Conservation (phyloP, 2,113 vertebrate species). For the Sinocyclocheilus anshuiensis region DNA sequence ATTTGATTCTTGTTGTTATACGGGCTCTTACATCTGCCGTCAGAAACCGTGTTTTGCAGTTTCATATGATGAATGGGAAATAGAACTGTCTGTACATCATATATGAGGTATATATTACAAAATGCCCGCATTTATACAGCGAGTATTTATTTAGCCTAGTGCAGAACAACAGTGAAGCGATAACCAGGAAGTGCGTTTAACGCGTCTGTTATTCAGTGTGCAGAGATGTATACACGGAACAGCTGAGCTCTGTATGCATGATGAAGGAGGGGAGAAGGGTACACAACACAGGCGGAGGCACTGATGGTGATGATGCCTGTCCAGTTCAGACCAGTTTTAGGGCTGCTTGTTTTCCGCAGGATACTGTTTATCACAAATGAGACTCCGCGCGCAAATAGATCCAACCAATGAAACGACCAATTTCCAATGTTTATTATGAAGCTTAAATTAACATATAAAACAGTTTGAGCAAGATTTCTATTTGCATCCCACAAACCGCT, state of each 20-base stretch:
- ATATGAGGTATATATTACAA: background rate
- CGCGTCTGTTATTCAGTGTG: background rate
- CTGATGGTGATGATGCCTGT: slow-evolving; percentile 68
- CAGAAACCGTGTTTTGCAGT: background rate
- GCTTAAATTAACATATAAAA: background rate
- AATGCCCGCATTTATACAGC: background rate
- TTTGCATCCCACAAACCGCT: background rate
- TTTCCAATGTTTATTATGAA: background rate
- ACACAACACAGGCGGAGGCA: slow-evolving; percentile 33
- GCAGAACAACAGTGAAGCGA: background rate
- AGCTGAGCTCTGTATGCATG: slow-evolving; percentile 67
- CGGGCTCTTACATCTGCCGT: background rate
- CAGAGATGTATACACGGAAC: slow-evolving; percentile 66
- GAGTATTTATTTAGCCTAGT: background rate
- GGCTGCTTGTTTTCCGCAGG: slow-evolving; percentile 58
- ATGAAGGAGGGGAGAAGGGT: slow-evolving; percentile 20
- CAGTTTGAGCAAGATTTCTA: background rate
- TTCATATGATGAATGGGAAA: background rate
- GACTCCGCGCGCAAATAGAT: background rate
- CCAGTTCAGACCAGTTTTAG: slow-evolving; percentile 81
- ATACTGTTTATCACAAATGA: slow-evolving; percentile 3
- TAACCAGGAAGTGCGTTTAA: background rate
- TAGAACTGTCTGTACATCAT: background rate
- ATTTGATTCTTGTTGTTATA: background rate
- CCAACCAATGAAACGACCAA: background rate